phyloP scores from a whole-genome alignment of 2,797 vertebrate genomes.

The Eidolon dupreanum region DNA sequence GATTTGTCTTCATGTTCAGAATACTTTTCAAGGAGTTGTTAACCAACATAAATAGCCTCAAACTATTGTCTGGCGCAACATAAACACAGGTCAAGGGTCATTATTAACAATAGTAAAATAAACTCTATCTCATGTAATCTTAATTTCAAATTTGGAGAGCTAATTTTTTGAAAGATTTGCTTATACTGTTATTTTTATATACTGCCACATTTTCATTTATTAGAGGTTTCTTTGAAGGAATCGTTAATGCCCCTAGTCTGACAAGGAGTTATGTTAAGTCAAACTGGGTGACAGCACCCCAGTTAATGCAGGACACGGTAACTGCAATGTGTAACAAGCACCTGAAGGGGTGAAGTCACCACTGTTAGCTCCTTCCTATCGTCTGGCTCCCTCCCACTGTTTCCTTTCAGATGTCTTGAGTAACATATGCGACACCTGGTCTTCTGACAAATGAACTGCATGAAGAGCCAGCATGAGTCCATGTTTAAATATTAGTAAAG shows the following conservation, averaged over 20 bases:
- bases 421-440: not conserved
- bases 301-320: not conserved
- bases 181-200: not conserved
- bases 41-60: not conserved
- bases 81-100: not conserved
- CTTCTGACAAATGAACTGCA: not conserved
- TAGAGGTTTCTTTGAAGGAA: not conserved
- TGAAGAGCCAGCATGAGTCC: not conserved
- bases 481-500: not conserved
- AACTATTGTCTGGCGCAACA: not conserved
- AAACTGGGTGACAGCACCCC: not conserved
- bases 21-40: not conserved
- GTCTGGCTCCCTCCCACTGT: not conserved
- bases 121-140: not conserved
- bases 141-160: constrained; percentile 31
- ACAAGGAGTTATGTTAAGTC: not conserved
- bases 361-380: too few relatives aligned
- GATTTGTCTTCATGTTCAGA: not conserved
- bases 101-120: not conserved
- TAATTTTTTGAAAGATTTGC: not conserved
- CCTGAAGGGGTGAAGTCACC: not conserved
- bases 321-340: not conserved
- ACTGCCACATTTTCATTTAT: not conserved
- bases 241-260: not conserved
- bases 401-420: not conserved